Conservation (phyloP, 1,140 invertebrate genomes). For the Achatina immaculata region DNA sequence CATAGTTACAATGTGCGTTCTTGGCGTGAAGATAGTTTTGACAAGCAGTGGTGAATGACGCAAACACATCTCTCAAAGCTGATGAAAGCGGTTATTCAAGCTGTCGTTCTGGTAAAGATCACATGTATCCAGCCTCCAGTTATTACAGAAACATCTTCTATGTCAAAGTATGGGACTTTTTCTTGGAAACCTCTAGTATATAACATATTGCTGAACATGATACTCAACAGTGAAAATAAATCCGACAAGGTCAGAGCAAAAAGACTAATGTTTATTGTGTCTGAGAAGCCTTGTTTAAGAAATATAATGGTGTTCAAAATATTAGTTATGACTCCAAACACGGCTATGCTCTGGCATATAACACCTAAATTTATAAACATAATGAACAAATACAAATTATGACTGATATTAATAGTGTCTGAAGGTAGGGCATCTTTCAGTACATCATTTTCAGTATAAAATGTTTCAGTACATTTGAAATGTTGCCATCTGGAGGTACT, state of each 20-base stretch:
- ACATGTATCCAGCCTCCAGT: neutral
- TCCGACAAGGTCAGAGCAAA: neutral
- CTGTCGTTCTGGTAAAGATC: neutral
- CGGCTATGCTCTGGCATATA: neutral
- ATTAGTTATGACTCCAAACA: neutral
- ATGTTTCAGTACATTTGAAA: no score
- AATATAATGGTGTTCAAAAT: neutral
- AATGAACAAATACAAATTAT: neutral
- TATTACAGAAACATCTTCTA: neutral
- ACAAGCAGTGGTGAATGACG: neutral
- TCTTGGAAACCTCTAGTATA: neutral
- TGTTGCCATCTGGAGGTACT: no score
- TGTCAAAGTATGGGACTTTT: neutral
- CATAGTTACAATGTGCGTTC: neutral
- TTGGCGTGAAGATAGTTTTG: conserved; percentile 1
- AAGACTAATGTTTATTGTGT: neutral
- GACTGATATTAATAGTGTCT: no score
- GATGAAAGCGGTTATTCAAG: conserved; percentile 12
- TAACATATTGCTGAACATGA: neutral
- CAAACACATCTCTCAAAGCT: conserved; percentile 11
- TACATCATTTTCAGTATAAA: no score
- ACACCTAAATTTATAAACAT: neutral
- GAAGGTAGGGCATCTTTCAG: no score
- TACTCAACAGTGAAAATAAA: neutral
- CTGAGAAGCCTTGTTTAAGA: neutral